A percentile compares a stretch with the other conserved stretches of the same genome.
These are phyloP conservation scores for Embidobia sp. DNA, from an alignment of 2,888 invertebrate genomes.

Conservation along the genomic window DNA sequence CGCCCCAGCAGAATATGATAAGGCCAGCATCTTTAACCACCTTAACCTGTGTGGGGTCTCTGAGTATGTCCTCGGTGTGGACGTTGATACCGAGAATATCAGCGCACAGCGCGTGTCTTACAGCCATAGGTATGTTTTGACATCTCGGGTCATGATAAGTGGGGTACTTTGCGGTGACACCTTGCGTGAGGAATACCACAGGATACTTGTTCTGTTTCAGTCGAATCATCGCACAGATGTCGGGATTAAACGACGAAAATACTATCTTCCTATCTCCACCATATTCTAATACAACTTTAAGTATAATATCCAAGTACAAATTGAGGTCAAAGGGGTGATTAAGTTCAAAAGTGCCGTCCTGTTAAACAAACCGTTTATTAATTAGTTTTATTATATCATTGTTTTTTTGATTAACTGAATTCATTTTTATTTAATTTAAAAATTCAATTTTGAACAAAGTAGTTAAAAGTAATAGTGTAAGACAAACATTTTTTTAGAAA, in stretches of 20 bases:
- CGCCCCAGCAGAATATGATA: constrained; percentile 98
- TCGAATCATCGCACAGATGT: constrained; percentile 95
- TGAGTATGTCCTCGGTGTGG: constrained; percentile 94
- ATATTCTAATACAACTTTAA: constrained; percentile 91
- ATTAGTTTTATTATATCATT: too few relatives aligned
- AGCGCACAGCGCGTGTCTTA: constrained; percentile 90
- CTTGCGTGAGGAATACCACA: constrained; percentile 96
- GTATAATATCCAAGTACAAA: constrained; percentile 93
- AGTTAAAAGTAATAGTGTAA: too few relatives aligned
- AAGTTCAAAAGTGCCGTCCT: constrained; percentile 93
- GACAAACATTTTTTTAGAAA: too few relatives aligned
- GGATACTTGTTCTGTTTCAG: constrained; percentile 98
- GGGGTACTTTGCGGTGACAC: constrained; percentile 87
- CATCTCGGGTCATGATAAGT: constrained; percentile 93
- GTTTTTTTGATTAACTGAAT: too few relatives aligned
- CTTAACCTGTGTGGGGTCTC: constrained; percentile 91
- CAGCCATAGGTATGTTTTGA: constrained; percentile 90
- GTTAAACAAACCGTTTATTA: too few relatives aligned
- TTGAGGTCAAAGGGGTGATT: constrained; percentile 96
- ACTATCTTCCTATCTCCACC: constrained; percentile 92
- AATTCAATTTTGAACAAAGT: too few relatives aligned
- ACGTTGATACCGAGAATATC: constrained; percentile 95
- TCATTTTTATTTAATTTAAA: too few relatives aligned
- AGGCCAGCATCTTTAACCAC: constrained; percentile 90
- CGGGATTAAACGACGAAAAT: constrained; percentile 97